Evolutionary conservation across 1,140 invertebrate species (phyloP).

Genomic region (Mizuhopecten yessoensis): DNA sequence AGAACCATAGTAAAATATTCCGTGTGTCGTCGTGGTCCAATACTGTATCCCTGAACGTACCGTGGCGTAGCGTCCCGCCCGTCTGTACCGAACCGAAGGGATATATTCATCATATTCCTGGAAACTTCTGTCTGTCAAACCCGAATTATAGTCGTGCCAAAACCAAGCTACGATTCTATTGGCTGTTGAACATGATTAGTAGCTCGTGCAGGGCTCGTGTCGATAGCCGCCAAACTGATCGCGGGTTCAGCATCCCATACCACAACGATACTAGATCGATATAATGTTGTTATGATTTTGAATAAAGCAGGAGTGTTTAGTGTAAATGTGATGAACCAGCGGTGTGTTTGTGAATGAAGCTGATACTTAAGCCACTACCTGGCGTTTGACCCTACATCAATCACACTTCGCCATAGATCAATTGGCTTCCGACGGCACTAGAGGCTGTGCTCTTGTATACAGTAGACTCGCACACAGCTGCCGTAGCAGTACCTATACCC

Average conservation of each 20-base stretch:
- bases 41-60: neutral
- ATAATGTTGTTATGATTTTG: conserved; percentile 35
- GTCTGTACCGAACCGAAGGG: neutral
- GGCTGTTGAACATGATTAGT: neutral
- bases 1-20: neutral
- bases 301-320: conserved; percentile 34
- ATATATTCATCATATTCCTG: neutral
- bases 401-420: conserved; percentile 32
- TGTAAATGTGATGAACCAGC: neutral
- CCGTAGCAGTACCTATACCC: neutral
- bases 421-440: neutral
- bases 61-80: neutral
- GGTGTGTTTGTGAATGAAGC: conserved; percentile 18
- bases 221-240: conserved; percentile 29
- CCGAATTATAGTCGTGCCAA: conserved; percentile 7
- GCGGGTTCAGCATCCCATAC: conserved; percentile 24
- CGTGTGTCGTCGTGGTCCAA: neutral
- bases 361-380: conserved; percentile 25
- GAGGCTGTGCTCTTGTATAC: neutral
- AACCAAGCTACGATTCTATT: conserved; percentile 26
- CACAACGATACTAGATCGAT: neutral
- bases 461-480: neutral
- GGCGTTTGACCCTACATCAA: conserved; percentile 30
- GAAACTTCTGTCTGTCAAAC: conserved; percentile 38
- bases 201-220: conserved; percentile 9